These are phyloP conservation scores for Coecobrya sp. DNA, from an alignment of 2,888 invertebrate genomes.

Conservation along the genomic window DNA sequence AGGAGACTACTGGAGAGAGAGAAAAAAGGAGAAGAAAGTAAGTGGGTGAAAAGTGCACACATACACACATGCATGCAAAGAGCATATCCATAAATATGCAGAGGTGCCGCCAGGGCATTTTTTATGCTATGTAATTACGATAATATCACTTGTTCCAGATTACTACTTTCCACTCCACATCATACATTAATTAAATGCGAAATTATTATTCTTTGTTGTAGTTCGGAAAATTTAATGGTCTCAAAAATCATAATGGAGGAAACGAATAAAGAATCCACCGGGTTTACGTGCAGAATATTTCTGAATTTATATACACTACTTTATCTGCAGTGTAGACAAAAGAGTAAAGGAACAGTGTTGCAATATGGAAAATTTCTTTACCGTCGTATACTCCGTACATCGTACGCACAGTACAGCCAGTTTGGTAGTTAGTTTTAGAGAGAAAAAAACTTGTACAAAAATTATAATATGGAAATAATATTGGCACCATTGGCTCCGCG, in stretches of 20 bases:
- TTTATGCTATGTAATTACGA: constrained; percentile 44
- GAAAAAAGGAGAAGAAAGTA: background rate
- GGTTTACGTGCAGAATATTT: background rate
- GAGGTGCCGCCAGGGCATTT: constrained; percentile 14
- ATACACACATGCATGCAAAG: background rate
- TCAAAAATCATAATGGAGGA: constrained; percentile 34
- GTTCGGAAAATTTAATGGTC: constrained; percentile 50
- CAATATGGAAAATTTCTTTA: background rate
- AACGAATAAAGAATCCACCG: background rate
- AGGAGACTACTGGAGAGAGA: constrained; percentile 30
- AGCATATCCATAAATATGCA: constrained; percentile 45
- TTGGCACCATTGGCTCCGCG: background rate
- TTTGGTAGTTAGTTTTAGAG: background rate
- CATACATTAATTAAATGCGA: constrained; percentile 44
- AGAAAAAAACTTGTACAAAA: background rate
- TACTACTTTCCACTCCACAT: constrained; percentile 37
- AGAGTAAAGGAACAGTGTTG: background rate
- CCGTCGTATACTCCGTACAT: background rate
- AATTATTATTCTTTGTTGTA: constrained; percentile 39
- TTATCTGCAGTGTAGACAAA: background rate
- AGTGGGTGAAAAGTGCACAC: constrained; percentile 34
- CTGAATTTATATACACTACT: background rate
- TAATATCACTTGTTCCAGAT: constrained; percentile 49
- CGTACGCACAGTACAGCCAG: too few species aligned
- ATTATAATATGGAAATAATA: background rate